Base-by-base conservation (phyloP, 2,888 invertebrate genomes). In the Gymnocheta viridis region DNA sequence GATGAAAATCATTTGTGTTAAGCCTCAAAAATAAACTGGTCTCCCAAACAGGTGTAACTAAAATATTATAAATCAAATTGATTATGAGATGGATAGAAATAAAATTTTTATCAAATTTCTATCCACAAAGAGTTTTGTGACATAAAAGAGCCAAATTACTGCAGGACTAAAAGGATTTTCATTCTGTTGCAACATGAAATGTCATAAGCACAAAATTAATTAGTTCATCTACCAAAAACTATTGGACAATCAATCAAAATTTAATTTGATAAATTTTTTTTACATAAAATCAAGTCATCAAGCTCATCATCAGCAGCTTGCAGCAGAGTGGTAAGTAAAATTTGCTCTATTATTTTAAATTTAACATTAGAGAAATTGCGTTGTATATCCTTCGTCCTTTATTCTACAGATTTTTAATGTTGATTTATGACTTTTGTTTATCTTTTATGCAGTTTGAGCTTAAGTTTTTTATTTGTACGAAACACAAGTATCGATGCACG, bases 201-300 rank as follows among this genome's bases (percentile, higher is more conserved):
- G 81, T 69, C 77, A 72, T 54, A 78, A 83, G 66, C 87, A 86
- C 85, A 77, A 88, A 90, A 90, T 91, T 90, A 91, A 91, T 91
- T 91, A 90, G 91, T 89, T 90, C 88, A 89, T 89, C 89, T 89
- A 86, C 87, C 67, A 58, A 77, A 58, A 67, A 67, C 27, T 49
- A 47, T 69, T 88, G 87, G 84, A 22, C 81, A 89, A 91, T 91
- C 91, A 90, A 91, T 91, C 91, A 91, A 89, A 91, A 91, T 90
- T 90, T 73, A 62, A 74, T 74, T 64, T 56, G 12, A 66, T 19
- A 29, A 19, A 2, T 54, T 24, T 38, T 35, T 54, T n/a, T 17
- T 5, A n/a, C 4, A 69, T 24, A 27, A 56, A 69, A 41, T 41
- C 27, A 41, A 70, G 56, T 44, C 54, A 38, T 69, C 27, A 14